Conservation (phyloP, 2,113 vertebrate species). For the Verasper variegatus region DNA sequence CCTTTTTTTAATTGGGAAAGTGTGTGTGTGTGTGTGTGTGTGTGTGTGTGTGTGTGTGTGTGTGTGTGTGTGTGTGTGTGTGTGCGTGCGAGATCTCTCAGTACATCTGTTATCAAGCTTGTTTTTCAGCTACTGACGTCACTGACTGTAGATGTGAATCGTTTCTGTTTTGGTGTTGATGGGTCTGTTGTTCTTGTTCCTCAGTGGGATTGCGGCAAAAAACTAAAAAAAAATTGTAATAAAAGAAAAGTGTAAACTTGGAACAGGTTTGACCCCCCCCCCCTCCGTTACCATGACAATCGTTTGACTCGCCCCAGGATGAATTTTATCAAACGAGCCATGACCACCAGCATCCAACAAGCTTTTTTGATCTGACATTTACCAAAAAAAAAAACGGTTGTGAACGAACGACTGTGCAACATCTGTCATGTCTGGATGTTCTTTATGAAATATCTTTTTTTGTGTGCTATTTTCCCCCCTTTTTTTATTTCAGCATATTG, state of each 20-base stretch:
- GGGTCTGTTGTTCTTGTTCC: slow-evolving; percentile 39
- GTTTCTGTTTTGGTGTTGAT: slow-evolving; percentile 19
- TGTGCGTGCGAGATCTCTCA: neutral
- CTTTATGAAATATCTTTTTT: neutral
- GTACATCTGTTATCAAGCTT: slow-evolving; percentile 2
- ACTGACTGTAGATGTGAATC: slow-evolving; percentile 6
- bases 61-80: neutral
- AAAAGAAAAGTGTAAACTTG: slow-evolving; percentile 20
- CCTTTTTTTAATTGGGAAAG: slow-evolving; percentile 63
- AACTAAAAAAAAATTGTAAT: neutral
- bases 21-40: neutral
- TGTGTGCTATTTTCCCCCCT: neutral
- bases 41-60: neutral
- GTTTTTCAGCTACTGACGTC: slow-evolving; percentile 12
- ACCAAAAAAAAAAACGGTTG: slow-evolving; percentile 35
- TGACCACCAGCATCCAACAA: slow-evolving; percentile 61
- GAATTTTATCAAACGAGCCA: slow-evolving; percentile 36
- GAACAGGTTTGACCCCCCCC: slow-evolving; percentile 7
- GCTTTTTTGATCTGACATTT: slow-evolving; percentile 11
- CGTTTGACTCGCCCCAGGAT: slow-evolving; percentile 28
- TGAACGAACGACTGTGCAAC: slow-evolving; percentile 18
- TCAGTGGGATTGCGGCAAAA: slow-evolving; percentile 4
- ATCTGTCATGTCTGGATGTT: slow-evolving; percentile 56
- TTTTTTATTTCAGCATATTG: slow-evolving; percentile 38
- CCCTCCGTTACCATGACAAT: slow-evolving; percentile 49